Percentiles rank a stretch among this genome's conserved stretches.
phyloP scores from a whole-genome alignment of 2,888 invertebrate species.

The Sinodicranocentrus sp. region DNA sequence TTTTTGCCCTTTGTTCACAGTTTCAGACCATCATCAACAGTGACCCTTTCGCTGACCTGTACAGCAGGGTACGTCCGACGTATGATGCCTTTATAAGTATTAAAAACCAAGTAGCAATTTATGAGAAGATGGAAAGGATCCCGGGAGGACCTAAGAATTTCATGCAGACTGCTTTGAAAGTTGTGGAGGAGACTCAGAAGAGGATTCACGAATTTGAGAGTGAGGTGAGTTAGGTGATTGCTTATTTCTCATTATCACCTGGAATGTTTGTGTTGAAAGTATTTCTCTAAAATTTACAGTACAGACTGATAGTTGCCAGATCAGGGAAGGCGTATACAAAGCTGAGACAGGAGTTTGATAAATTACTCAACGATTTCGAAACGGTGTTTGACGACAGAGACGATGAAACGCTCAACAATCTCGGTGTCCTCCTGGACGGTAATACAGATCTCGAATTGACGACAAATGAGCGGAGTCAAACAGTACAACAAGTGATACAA shows the following conservation, averaged over 20 bases:
- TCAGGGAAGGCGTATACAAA: conserved; percentile 55
- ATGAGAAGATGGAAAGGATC: conserved; percentile 74
- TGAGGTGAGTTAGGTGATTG: conserved; percentile 33
- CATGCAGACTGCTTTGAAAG: conserved; percentile 72
- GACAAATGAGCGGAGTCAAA: conserved; percentile 43
- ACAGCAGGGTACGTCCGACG: conserved; percentile 69
- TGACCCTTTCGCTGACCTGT: conserved; percentile 69
- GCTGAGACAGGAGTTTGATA: conserved; percentile 55
- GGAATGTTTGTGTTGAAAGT: neutral
- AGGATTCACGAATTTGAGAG: conserved; percentile 63
- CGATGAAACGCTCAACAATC: conserved; percentile 43
- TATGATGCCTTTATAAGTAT: conserved; percentile 72
- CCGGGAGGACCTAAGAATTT: conserved; percentile 72
- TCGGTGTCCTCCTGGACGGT: conserved; percentile 49
- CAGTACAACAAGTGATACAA: conserved; percentile 59
- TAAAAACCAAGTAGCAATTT: conserved; percentile 72
- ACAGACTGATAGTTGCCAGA: conserved; percentile 58
- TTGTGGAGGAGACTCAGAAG: conserved; percentile 66
- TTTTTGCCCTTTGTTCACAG: conserved; percentile 41
- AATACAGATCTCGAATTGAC: conserved; percentile 55
- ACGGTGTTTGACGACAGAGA: conserved; percentile 61
- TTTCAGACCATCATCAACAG: conserved; percentile 64
- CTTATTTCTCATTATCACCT: neutral
- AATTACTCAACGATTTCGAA: conserved; percentile 53
- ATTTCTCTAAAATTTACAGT: conserved; percentile 28